Conservation (phyloP, 2,113 vertebrate species). For the Pseudolaguvia tuberculata region DNA sequence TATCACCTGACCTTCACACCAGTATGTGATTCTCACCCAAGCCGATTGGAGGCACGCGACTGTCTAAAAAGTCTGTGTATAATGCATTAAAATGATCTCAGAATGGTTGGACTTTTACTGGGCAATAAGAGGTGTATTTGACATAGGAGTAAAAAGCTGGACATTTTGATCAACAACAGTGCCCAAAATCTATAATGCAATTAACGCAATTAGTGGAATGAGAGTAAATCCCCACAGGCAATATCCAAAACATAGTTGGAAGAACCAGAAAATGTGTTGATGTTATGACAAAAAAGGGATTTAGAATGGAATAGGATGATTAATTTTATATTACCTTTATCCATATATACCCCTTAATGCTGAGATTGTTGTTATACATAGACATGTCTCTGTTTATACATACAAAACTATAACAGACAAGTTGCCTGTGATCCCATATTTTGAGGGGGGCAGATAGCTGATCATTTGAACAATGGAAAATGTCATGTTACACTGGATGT, state of each 20-base stretch:
- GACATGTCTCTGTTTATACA: too few relatives aligned
- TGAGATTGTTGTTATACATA: too few relatives aligned
- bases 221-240: neutral
- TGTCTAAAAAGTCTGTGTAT: neutral
- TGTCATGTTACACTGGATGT: too few relatives aligned
- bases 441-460: too few relatives aligned
- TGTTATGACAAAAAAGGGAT: neutral
- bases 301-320: neutral
- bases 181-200: neutral
- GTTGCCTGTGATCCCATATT: too few relatives aligned
- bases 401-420: too few relatives aligned
- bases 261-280: neutral
- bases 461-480: too few relatives aligned
- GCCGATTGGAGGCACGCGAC: neutral
- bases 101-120: too few relatives aligned
- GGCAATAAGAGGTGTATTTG: too few relatives aligned
- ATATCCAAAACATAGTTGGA: neutral
- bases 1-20: neutral
- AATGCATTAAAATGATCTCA: neutral
- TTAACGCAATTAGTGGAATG: neutral
- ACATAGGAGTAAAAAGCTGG: too few relatives aligned
- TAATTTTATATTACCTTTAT: too few relatives aligned
- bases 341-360: too few relatives aligned
- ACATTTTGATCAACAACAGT: neutral
- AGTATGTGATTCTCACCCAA: neutral